These are phyloP conservation scores for Psilopogon haemacephalus DNA, from an alignment of 2,113 vertebrate species.

Conservation along the genomic window DNA sequence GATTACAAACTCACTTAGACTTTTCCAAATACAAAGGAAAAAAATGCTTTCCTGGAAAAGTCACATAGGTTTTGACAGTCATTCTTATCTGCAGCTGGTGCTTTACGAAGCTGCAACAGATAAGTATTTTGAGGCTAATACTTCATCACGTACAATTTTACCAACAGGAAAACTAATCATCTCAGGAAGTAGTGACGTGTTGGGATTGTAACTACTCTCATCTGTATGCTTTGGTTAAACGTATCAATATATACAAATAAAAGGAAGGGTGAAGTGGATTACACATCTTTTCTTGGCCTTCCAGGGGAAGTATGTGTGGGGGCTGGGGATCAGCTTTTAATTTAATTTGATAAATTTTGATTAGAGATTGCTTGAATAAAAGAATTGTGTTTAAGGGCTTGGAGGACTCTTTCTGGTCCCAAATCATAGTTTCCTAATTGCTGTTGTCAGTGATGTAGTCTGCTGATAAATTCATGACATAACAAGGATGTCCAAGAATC, in stretches of 20 bases:
- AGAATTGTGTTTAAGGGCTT: not conserved
- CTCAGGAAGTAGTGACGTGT: not conserved
- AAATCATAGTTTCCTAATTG: not conserved
- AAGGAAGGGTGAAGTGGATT: slow-evolving; percentile 19
- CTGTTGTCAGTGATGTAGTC: not conserved
- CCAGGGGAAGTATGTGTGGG: not conserved
- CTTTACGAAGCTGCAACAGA: not conserved
- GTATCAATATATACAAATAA: slow-evolving; percentile 27
- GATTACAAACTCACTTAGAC: not conserved
- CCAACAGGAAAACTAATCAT: not conserved
- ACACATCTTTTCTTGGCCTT: not conserved
- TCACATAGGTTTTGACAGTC: not conserved
- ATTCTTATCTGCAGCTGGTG: not conserved
- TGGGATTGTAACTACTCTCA: slow-evolving; percentile 12
- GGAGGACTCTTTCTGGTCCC: not conserved
- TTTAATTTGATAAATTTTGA: not conserved
- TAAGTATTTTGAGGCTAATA: not conserved
- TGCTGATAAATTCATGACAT: not conserved
- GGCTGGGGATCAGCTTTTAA: not conserved
- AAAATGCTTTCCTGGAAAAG: not conserved
- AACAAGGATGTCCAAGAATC: not conserved
- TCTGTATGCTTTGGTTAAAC: not conserved
- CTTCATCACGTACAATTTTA: not conserved
- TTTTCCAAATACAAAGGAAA: not conserved
- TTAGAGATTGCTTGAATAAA: not conserved